These are phyloP conservation scores for Epizoanthus stellaris DNA, from an alignment of 92 coral and sea anemone genomes.

Conservation along the genomic window DNA sequence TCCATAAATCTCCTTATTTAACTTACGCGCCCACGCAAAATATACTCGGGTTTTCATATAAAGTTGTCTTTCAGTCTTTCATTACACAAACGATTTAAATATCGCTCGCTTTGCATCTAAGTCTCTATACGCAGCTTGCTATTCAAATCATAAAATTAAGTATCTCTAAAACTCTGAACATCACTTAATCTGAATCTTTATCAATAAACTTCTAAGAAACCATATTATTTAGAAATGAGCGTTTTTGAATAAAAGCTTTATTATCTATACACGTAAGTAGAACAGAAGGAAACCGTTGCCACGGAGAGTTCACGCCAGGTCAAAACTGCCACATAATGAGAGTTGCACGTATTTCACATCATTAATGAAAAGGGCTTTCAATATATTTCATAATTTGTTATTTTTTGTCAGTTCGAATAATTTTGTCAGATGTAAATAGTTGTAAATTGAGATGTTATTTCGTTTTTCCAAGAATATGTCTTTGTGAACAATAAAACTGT, in stretches of 20 bases:
- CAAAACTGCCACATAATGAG: slow-evolving; percentile 9
- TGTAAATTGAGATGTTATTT: not conserved
- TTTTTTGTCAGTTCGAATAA: not conserved
- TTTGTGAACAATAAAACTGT: not conserved
- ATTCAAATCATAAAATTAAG: too few relatives aligned
- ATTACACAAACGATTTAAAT: too few relatives aligned
- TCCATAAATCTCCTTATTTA: too few relatives aligned
- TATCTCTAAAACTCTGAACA: too few relatives aligned
- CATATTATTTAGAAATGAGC: not conserved
- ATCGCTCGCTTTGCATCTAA: too few relatives aligned
- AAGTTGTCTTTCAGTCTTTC: too few relatives aligned
- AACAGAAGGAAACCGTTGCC: not conserved
- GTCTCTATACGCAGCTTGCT: too few relatives aligned
- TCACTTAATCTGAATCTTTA: not conserved
- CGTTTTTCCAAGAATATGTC: not conserved
- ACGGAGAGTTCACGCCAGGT: not conserved
- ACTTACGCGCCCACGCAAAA: too few relatives aligned
- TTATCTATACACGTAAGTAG: not conserved
- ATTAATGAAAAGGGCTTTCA: not conserved
- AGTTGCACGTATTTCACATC: not conserved
- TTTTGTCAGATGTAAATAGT: not conserved
- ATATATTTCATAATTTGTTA: not conserved
- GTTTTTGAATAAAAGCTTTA: not conserved
- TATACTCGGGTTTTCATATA: too few relatives aligned
- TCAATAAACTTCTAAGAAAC: not conserved